Conservation (phyloP, 2,113 vertebrate genomes). For the Cochlearius cochlearius region DNA sequence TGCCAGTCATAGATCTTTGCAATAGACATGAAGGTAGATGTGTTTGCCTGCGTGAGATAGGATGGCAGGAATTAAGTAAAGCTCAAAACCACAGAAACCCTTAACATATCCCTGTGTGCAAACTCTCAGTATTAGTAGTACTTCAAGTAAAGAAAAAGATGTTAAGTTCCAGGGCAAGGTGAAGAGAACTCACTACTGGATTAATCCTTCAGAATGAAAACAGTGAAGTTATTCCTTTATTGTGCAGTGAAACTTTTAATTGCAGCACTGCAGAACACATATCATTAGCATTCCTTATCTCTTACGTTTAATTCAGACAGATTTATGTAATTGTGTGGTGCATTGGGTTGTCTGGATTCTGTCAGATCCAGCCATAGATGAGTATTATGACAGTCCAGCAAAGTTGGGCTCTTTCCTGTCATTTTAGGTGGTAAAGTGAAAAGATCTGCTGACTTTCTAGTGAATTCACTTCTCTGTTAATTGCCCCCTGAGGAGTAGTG, state of each 20-base stretch:
- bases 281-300: background rate
- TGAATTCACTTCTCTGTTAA: slow-evolving; percentile 81
- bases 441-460: slow-evolving; percentile 71
- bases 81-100: accelerated
- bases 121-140: background rate
- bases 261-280: background rate
- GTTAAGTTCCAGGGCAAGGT: background rate
- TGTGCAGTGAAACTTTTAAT: background rate
- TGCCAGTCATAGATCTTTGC: background rate
- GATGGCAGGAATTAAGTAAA: background rate
- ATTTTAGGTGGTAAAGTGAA: slow-evolving; percentile 54
- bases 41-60: background rate
- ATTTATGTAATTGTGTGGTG: background rate
- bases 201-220: background rate
- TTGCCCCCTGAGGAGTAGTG: slow-evolving; percentile 82
- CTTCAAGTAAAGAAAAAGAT: background rate
- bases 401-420: slow-evolving; percentile 23
- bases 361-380: background rate
- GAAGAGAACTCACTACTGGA: background rate
- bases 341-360: background rate
- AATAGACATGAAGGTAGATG: background rate
- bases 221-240: background rate
- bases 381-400: slow-evolving; percentile 19
- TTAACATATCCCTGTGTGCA: background rate
- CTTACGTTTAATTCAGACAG: background rate